Percentiles rank a stretch among this genome's conserved stretches.
Evolutionary conservation across 2,113 vertebrate species (phyloP).

Genomic region (Motacilla tschutschensis): DNA sequence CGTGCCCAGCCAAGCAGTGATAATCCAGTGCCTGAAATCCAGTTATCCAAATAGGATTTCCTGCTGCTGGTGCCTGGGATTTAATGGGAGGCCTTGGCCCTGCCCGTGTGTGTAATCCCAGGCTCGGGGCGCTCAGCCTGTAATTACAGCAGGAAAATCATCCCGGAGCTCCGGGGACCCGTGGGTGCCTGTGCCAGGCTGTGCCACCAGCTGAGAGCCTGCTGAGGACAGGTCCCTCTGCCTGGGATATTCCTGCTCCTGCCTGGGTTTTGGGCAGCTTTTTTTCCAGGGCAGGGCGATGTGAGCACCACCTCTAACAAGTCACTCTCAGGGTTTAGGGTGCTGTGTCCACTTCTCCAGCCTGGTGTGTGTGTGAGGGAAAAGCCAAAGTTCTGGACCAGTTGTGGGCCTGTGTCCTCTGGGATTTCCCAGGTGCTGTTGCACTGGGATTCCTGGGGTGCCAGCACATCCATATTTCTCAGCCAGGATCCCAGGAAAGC

Average conservation of each 20-base stretch:
- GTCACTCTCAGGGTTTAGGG: not conserved
- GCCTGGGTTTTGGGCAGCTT: not conserved
- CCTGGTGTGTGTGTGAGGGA: rapidly evolving
- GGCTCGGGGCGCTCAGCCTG: not conserved
- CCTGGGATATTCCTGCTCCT: not conserved
- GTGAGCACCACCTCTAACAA: rapidly evolving
- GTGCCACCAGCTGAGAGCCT: not conserved
- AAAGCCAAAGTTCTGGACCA: not conserved
- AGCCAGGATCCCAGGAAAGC: not conserved
- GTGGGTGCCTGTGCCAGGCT: not conserved
- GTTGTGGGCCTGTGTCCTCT: not conserved
- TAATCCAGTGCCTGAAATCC: conserved; percentile 38
- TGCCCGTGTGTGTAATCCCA: not conserved
- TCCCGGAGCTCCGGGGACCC: rapidly evolving
- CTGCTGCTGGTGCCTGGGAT: not conserved
- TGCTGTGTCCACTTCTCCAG: not conserved
- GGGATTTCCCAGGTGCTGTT: not conserved
- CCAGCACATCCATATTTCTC: not conserved
- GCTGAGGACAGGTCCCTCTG: not conserved
- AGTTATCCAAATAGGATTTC: conserved; percentile 54
- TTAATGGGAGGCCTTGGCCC: not conserved
- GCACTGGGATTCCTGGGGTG: not conserved
- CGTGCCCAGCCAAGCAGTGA: rapidly evolving
- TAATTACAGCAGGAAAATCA: not conserved
- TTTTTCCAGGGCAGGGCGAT: not conserved